These are phyloP conservation scores for Choreutis nemorana DNA, from an alignment of 2,888 invertebrate species.

Conservation along the genomic window DNA sequence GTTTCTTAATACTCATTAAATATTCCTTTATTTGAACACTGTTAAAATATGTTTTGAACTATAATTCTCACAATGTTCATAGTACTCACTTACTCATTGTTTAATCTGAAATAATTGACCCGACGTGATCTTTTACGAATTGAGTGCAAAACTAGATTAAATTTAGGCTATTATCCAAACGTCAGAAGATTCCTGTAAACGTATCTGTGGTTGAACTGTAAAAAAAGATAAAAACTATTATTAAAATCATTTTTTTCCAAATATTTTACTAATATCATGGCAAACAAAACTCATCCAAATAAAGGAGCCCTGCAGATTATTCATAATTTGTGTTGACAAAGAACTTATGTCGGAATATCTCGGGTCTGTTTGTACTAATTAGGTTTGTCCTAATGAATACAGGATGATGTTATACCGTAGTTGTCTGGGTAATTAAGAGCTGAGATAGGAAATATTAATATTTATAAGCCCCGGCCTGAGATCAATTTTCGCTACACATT, in stretches of 20 bases:
- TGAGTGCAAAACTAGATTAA: no score
- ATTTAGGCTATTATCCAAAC: no score
- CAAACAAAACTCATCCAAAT: not conserved
- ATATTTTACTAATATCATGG: not conserved
- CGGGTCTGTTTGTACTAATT: slow-evolving; percentile 47
- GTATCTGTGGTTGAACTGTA: no score
- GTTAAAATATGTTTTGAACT: no score
- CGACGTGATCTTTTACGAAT: no score
- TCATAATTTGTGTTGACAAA: slow-evolving; percentile 25
- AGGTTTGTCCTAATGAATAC: slow-evolving; percentile 53
- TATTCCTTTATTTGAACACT: no score
- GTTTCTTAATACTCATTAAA: no score
- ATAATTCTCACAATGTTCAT: no score
- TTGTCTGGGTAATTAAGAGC: slow-evolving; percentile 56
- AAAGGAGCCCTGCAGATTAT: slow-evolving; percentile 10
- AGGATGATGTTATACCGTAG: slow-evolving; percentile 44
- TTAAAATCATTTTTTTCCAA: not conserved
- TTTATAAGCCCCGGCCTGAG: slow-evolving; percentile 39
- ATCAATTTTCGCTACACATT: slow-evolving; percentile 37
- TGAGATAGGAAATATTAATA: slow-evolving; percentile 59
- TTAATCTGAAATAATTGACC: no score
- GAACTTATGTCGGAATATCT: slow-evolving; percentile 28
- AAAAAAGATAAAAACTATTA: no score
- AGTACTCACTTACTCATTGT: no score
- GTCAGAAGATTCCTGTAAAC: no score